phyloP scores from a whole-genome alignment of 2,797 vertebrate species.

The Phaenicophaeus curvirostris region DNA sequence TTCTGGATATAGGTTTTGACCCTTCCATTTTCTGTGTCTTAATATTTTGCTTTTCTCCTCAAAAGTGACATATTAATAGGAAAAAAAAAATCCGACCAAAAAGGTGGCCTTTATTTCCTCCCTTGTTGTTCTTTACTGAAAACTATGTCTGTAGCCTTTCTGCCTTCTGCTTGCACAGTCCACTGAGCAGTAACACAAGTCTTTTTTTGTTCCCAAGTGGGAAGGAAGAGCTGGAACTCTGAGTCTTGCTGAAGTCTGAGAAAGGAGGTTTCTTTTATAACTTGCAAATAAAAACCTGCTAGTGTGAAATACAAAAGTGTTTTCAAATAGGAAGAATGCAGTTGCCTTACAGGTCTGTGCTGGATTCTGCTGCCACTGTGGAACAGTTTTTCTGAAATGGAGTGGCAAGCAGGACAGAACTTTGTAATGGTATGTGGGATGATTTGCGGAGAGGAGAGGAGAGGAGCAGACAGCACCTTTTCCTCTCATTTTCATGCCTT shows the following conservation, averaged over 20 bases:
- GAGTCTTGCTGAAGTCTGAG: slow-evolving; percentile 14
- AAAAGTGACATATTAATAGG: neutral
- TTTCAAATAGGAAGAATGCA: neutral
- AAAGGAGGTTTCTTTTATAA: slow-evolving; percentile 31
- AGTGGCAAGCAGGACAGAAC: neutral
- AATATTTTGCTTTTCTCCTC: slow-evolving; percentile 1
- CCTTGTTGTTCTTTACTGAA: neutral
- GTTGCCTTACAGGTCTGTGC: neutral
- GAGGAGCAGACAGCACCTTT: neutral
- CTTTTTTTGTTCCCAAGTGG: slow-evolving; percentile 4
- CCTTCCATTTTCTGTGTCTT: neutral
- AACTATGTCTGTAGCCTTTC: slow-evolving; percentile 5
- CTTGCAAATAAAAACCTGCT: slow-evolving; percentile 16
- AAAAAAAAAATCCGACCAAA: neutral
- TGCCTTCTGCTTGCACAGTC: slow-evolving; percentile 43
- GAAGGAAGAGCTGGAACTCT: slow-evolving; percentile 20
- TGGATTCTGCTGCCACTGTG: neutral
- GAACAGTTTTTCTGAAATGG: neutral
- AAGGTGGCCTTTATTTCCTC: neutral
- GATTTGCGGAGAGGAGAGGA: neutral
- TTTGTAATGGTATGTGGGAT: neutral
- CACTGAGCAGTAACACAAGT: slow-evolving; percentile 48
- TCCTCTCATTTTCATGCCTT: neutral
- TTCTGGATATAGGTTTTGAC: neutral
- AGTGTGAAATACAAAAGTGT: slow-evolving; percentile 8